Conservation (phyloP, 2,797 vertebrate species). For the Harpagifer antarcticus region DNA sequence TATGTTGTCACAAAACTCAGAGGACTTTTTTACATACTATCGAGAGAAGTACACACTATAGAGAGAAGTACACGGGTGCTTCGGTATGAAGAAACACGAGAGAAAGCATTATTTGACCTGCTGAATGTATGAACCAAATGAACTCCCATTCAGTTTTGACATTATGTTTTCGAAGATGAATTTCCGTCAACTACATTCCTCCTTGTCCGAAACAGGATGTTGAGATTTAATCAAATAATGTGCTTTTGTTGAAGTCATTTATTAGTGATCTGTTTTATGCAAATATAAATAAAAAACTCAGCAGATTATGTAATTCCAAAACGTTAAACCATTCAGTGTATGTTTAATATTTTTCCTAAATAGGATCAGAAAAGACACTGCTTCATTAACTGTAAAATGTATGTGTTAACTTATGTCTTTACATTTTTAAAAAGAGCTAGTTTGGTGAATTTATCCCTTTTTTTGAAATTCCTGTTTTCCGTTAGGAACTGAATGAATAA, state of each 20-base stretch:
- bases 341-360: slow-evolving; percentile 5
- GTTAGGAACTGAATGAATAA: slow-evolving; percentile 29
- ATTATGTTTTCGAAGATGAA: slow-evolving; percentile 1
- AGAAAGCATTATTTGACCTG: slow-evolving; percentile 67
- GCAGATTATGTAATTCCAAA: not conserved
- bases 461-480: slow-evolving; percentile 9
- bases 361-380: not conserved
- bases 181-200: not conserved
- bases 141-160: slow-evolving; percentile 19
- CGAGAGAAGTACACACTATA: slow-evolving; percentile 2
- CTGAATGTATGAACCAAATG: slow-evolving; percentile 59
- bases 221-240: slow-evolving; percentile 20
- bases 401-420: slow-evolving; percentile 27
- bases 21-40: slow-evolving; percentile 24
- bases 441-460: not conserved
- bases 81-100: slow-evolving; percentile 21
- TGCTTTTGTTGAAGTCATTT: slow-evolving; percentile 26
- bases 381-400: slow-evolving; percentile 10
- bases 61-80: not conserved
- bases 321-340: slow-evolving; percentile 4
- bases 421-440: slow-evolving; percentile 12
- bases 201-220: not conserved
- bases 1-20: slow-evolving; percentile 24
- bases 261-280: slow-evolving; percentile 34
- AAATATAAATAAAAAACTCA: slow-evolving; percentile 21